Evolutionary conservation across 2,797 vertebrate genomes (phyloP), one percentile per base, ranked within the genome.

Genomic region (Sebastes vulpes): DNA sequence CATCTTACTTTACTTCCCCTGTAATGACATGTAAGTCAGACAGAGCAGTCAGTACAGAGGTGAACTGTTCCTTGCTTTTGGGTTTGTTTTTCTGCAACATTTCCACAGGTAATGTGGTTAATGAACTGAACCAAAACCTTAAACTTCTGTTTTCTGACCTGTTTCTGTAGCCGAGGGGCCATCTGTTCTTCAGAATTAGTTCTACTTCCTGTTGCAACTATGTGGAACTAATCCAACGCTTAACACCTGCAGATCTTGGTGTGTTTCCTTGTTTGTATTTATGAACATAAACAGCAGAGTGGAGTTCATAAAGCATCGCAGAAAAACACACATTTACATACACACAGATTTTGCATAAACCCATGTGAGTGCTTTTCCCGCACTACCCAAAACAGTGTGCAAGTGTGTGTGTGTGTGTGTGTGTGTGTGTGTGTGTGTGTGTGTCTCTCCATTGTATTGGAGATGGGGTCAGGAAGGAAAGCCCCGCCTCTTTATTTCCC

Each of bases 381-480:
- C 59, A 3, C 54, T 56, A 16, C 23, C 70, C 32, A 26, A 79
- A 75, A 53, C 73, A 66, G 59, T 58, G 59, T 7, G 35, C 35
- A 38, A 38, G 46, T 79, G 26, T 63, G 52, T 79, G 75, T 82
- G 57, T 5, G 76, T 80, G 57, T 7, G 57, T 7, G 79, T 83
- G 60, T 9, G 76, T 86, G 59, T 5, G 25, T 25, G 79, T 83
- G 60, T 9, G 76, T 81, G 78, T 83, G 56, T 8, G 72, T 83
- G 74, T 86, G 59, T 5, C 68, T 79, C 65, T 82, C 93, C 81
- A 96, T 96, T 96, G 95, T 96, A 79, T 85, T 83, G 75, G 87
- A 91, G 89, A 89, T 67, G 71, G 67, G 86, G 82, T 84, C 91
- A 93, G 95, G 95, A 96, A 96, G 95, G 93, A 94, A 95, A 92